Evolutionary conservation across 2,113 vertebrate species (phyloP), one percentile per base, ranked within the genome.

Genomic region (Rafetus swinhoei): DNA sequence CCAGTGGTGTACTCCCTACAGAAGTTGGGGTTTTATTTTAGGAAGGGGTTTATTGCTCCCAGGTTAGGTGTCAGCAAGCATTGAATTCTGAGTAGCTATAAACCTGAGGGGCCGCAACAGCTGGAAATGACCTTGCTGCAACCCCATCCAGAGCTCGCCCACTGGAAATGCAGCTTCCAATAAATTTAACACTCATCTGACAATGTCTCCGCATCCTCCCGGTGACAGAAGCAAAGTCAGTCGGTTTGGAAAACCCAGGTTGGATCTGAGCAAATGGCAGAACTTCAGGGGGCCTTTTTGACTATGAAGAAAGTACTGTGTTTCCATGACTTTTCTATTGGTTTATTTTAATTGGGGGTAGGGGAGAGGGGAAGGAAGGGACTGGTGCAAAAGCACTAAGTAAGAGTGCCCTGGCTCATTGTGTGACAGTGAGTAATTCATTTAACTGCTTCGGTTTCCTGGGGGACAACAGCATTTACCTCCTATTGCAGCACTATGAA

Each of bases 81-180:
- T 80, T 90, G 79, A 84, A 90, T 87, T 91, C 84, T 80, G 87
- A 88, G 84, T 32, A 24, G 86, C 88, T 91, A 90, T 89, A 94
- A 84, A 93, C 50, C 81, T 32, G 53, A 82, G 60, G 83, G 81
- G 39, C 39, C 29, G 65, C 79, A 86, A 92, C 77, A 93, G 77
- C 80, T 91, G 77, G 1, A 57, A 93, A n/a, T 25, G 87, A 94
- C 57, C 81, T 93, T 84, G 16, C 13, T 81, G 65, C 90, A 93
- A 85, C 79, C 82, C 76, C 55, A 60, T 56, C 29, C 65, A 27
- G 69, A 86, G 18, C 32, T 89, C 45, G 56, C 2, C 22, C 32
- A 16, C 39, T 87, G 87, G 86, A 74, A 92, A 16, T 55, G 56
- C 25, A 83, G 39, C 25, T n/a, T 45, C 29, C 0, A 0, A 57